Conservation (phyloP, 2,797 vertebrate species). For the Vespertilio murinus region DNA sequence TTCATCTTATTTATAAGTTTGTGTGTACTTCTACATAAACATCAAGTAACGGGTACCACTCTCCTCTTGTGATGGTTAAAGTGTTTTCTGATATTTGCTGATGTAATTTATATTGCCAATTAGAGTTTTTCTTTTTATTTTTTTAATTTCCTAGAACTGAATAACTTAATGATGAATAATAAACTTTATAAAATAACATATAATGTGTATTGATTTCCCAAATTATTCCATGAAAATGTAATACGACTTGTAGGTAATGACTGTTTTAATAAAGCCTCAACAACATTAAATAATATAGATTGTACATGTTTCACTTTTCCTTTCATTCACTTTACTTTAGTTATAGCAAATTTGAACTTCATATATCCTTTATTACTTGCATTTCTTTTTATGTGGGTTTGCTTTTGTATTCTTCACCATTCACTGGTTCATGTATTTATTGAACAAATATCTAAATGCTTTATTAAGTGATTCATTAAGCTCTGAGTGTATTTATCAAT, state of each 20-base stretch:
- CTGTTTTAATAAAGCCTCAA: background rate
- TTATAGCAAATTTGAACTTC: background rate
- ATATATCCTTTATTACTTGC: background rate
- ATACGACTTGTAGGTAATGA: background rate
- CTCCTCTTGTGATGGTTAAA: background rate
- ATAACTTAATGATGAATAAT: background rate
- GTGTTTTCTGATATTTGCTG: background rate
- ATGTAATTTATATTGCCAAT: background rate
- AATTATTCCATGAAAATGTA: background rate
- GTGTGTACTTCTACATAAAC: background rate
- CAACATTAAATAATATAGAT: background rate
- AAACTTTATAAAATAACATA: background rate
- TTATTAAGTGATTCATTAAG: constrained; percentile 14
- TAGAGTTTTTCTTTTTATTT: background rate
- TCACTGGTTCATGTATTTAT: background rate
- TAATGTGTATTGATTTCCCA: background rate
- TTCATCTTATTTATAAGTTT: background rate
- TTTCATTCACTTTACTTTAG: constrained; percentile 8
- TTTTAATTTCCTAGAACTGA: background rate
- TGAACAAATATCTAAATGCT: background rate
- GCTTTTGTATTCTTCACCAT: constrained; percentile 16
- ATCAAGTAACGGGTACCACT: background rate
- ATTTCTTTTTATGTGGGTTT: background rate
- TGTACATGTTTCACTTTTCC: background rate
- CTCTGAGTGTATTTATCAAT: constrained; percentile 2